A percentile compares a stretch with the other conserved stretches of the same genome.
Evolutionary conservation across 2,113 vertebrate species (phyloP).

Genomic region (Reinhardtius hippoglossoides): DNA sequence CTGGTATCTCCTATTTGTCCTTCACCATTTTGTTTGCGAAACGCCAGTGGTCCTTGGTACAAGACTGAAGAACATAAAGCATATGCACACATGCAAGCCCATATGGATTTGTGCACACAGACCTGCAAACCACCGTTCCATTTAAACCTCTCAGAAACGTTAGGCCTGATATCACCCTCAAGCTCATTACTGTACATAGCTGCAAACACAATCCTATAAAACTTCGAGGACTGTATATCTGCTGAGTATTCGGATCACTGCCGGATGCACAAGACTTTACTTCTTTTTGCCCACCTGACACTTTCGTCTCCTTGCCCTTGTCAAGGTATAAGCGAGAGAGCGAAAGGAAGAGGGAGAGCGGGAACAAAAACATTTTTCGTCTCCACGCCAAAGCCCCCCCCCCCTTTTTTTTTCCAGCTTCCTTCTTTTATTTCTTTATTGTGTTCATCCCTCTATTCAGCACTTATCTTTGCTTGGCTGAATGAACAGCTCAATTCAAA

Average conservation of each 20-base stretch:
- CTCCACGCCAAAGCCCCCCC: conserved; percentile 43
- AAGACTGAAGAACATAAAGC: conserved; percentile 16
- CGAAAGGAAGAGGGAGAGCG: conserved; percentile 6
- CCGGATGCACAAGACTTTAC: conserved; percentile 7
- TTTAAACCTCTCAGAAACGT: conserved; percentile 27
- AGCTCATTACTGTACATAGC: conserved; percentile 19
- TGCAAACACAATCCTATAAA: conserved; percentile 31
- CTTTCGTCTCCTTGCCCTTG: conserved; percentile 38
- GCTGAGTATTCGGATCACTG: conserved; percentile 26
- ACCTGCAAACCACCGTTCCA: conserved; percentile 9
- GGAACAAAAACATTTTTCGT: conserved; percentile 50
- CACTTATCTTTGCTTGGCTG: conserved; percentile 76
- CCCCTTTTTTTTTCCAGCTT: conserved; percentile 25
- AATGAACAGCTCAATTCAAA: conserved; percentile 78
- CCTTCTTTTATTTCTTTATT: conserved; percentile 64
- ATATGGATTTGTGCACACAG: conserved; percentile 12
- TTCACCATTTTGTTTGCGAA: conserved; percentile 31
- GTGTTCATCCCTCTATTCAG: conserved; percentile 58
- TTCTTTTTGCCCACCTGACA: conserved; percentile 41
- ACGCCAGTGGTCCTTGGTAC: conserved; percentile 15
- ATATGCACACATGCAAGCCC: conserved; percentile 3
- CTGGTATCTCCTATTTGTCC: conserved; percentile 18
- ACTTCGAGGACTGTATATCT: conserved; percentile 18
- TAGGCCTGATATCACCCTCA: neutral
- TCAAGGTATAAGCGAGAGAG: conserved; percentile 36